Conservation (phyloP, 2,113 vertebrate species). For the Dromas ardeola region DNA sequence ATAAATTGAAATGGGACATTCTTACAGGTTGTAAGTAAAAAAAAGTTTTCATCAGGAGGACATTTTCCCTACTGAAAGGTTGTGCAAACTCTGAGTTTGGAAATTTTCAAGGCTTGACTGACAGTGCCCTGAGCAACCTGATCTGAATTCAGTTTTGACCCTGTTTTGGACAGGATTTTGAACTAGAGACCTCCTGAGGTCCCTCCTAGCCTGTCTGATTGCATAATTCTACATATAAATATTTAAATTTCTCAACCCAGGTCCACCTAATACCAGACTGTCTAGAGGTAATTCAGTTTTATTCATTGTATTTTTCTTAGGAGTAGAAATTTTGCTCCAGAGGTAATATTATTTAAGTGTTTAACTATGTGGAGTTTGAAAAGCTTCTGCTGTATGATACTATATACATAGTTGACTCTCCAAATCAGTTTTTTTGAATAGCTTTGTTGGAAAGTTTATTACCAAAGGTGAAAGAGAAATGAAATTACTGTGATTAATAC, state of each 20-base stretch:
- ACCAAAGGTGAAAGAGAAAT: neutral
- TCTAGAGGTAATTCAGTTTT: neutral
- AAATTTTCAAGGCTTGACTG: neutral
- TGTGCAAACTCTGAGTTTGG: neutral
- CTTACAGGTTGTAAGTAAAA: neutral
- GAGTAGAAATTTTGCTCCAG: neutral
- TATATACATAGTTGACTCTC: neutral
- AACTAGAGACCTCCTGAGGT: neutral
- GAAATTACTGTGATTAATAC: neutral
- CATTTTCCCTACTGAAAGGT: neutral
- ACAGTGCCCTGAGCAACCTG: neutral
- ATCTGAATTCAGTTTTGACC: neutral
- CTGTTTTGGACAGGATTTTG: neutral
- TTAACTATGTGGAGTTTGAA: neutral
- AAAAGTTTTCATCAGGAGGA: neutral
- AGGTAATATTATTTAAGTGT: neutral
- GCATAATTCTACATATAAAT: neutral
- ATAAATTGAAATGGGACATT: neutral
- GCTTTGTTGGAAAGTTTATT: neutral
- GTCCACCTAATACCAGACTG: neutral
- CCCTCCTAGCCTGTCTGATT: neutral
- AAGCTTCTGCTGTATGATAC: neutral
- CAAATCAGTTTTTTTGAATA: neutral
- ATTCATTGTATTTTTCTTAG: neutral
- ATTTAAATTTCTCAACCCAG: neutral